phyloP scores from a whole-genome alignment of 2,888 invertebrate species.

The Phengaris arion region DNA sequence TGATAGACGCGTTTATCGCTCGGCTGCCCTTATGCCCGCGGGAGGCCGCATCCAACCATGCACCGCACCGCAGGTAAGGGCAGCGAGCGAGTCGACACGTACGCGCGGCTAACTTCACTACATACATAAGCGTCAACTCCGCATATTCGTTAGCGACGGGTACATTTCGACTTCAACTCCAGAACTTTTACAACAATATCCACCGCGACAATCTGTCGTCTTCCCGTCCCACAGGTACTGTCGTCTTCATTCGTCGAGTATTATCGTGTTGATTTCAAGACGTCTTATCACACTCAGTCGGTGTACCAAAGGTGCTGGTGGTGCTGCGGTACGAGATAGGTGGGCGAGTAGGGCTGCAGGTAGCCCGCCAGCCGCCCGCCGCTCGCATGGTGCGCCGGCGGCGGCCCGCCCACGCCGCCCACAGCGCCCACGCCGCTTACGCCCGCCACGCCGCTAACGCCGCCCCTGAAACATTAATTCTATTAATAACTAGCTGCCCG shows the following conservation, averaged over 20 bases:
- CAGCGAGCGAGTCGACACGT: slow-evolving; percentile 38
- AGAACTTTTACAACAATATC: background rate
- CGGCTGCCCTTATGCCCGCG: slow-evolving; percentile 49
- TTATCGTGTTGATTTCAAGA: background rate
- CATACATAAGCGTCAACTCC: background rate
- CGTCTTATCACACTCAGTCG: slow-evolving; percentile 37
- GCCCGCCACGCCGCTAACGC: slow-evolving; percentile 50
- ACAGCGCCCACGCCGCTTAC: slow-evolving; percentile 75
- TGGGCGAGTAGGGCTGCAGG: slow-evolving; percentile 74
- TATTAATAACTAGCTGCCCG: background rate
- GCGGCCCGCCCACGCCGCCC: slow-evolving; percentile 85
- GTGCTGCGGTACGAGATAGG: slow-evolving; percentile 66
- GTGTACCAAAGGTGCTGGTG: slow-evolving; percentile 44
- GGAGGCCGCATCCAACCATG: slow-evolving; percentile 45
- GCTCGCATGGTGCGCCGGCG: slow-evolving; percentile 91
- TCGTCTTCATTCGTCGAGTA: slow-evolving; percentile 6
- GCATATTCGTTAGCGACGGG: background rate
- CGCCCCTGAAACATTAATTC: slow-evolving; percentile 45
- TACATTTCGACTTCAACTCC: background rate
- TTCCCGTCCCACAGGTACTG: slow-evolving; percentile 5
- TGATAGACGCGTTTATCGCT: slow-evolving; percentile 51
- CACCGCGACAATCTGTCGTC: background rate
- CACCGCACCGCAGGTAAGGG: slow-evolving; percentile 47
- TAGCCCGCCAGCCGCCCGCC: slow-evolving; percentile 77
- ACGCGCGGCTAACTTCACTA: slow-evolving; percentile 22